Evolutionary conservation across 1,140 invertebrate genomes (phyloP).

Genomic region (Halyomorpha halys): DNA sequence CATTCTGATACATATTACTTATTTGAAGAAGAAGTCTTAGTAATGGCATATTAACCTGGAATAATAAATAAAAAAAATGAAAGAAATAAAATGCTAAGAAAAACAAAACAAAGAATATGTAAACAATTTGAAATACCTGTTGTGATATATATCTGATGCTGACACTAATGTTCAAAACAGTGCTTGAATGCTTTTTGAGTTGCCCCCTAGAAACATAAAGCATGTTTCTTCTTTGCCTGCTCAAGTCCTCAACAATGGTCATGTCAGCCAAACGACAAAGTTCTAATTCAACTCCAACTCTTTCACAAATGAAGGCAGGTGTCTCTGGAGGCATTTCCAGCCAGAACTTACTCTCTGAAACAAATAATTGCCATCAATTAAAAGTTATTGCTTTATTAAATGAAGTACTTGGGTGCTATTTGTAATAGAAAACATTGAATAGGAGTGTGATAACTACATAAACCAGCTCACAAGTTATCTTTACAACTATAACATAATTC

Average conservation of each 20-base stretch:
- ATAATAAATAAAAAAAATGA: constrained; percentile 7
- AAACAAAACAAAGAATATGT: background rate
- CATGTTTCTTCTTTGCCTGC: constrained; percentile 67
- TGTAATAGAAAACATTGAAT: too few relatives aligned
- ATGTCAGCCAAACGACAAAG: constrained; percentile 82
- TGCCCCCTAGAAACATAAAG: constrained; percentile 75
- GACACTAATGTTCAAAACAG: constrained; percentile 75
- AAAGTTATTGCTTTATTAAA: too few relatives aligned
- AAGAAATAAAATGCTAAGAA: background rate
- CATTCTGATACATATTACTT: constrained; percentile 94
- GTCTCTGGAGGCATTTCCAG: constrained; percentile 62
- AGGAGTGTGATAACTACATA: too few relatives aligned
- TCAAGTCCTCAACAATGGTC: constrained; percentile 71
- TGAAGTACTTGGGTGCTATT: too few relatives aligned
- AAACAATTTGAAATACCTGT: constrained; percentile 44
- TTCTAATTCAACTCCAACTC: constrained; percentile 77
- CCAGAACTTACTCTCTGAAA: constrained; percentile 38
- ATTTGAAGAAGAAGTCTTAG: constrained; percentile 89
- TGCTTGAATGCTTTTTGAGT: constrained; percentile 80
- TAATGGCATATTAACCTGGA: constrained; percentile 84
- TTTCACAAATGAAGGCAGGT: constrained; percentile 85
- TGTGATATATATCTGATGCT: constrained; percentile 80
- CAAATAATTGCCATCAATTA: too few relatives aligned
- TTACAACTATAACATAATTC: too few relatives aligned
- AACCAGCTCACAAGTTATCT: too few relatives aligned